Conservation (phyloP, 2,888 invertebrate species). For the Ptilodon capucinus region DNA sequence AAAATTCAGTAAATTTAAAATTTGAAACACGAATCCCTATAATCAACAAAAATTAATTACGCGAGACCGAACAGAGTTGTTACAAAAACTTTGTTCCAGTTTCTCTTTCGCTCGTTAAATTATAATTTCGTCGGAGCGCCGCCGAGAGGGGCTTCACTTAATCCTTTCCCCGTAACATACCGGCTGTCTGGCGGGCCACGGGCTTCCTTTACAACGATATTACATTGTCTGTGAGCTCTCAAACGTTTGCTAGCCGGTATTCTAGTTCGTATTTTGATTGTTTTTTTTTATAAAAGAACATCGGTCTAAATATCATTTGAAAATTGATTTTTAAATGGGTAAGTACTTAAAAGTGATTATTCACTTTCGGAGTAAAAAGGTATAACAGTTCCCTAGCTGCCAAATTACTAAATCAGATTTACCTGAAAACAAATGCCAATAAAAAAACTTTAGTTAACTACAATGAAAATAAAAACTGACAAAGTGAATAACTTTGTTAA, state of each 20-base stretch:
- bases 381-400: too few relatives aligned
- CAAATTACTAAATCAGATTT: too few relatives aligned
- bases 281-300: not conserved
- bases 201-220: conserved; percentile 13
- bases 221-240: conserved; percentile 15
- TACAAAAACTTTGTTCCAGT: conserved; percentile 26
- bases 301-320: too few relatives aligned
- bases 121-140: conserved; percentile 33
- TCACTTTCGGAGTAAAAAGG: too few relatives aligned
- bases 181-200: not conserved
- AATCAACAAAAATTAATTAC: not conserved
- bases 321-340: too few relatives aligned
- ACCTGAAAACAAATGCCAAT: too few relatives aligned
- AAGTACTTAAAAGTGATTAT: too few relatives aligned
- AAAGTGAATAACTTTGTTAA: not conserved
- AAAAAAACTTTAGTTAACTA: not conserved
- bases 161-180: conserved; percentile 29
- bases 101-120: conserved; percentile 31
- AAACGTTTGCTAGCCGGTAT: conserved; percentile 4
- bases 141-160: conserved; percentile 24
- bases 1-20: too few relatives aligned
- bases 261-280: not conserved
- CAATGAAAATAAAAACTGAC: not conserved
- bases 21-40: too few relatives aligned
- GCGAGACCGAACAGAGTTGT: conserved; percentile 21